A percentile compares a stretch with the other conserved stretches of the same genome.
phyloP scores from a whole-genome alignment of 1,140 invertebrate species.

The Adoxophyes honmai region DNA sequence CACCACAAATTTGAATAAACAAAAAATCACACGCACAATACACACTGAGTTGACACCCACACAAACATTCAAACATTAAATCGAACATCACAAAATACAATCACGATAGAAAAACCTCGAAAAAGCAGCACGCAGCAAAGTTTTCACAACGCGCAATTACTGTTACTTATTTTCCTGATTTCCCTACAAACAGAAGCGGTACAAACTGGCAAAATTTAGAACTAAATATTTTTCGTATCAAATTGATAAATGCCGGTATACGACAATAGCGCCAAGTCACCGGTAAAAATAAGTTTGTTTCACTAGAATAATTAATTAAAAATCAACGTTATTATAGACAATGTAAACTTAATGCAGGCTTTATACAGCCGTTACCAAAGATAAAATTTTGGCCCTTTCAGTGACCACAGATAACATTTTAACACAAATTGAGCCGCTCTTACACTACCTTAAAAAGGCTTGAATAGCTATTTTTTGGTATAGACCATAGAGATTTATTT shows the following conservation, averaged over 20 bases:
- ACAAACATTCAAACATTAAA: constrained; percentile 40
- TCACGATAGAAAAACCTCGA: constrained; percentile 21
- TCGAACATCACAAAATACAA: constrained; percentile 41
- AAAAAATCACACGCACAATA: constrained; percentile 18
- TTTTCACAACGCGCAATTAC: too few species aligned
- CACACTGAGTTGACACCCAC: constrained; percentile 24
- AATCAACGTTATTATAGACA: constrained; percentile 41
- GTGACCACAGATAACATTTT: neutral
- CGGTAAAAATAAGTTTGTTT: neutral
- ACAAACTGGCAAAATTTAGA: too few species aligned
- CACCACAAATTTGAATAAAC: constrained; percentile 31
- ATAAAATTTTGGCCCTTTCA: neutral
- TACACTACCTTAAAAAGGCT: neutral
- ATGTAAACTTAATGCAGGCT: constrained; percentile 53
- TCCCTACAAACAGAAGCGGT: too few species aligned
- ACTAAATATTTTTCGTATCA: too few species aligned
- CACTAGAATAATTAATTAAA: neutral
- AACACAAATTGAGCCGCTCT: neutral
- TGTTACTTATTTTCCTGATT: too few species aligned
- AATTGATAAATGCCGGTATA: too few species aligned
- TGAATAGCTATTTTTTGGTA: too few species aligned
- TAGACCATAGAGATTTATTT: too few species aligned
- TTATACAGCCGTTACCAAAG: constrained; percentile 10
- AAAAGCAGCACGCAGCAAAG: too few species aligned
- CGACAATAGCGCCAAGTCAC: neutral